Evolutionary conservation across 2,888 invertebrate species (phyloP).

Genomic region (Argynnis bischoffii): DNA sequence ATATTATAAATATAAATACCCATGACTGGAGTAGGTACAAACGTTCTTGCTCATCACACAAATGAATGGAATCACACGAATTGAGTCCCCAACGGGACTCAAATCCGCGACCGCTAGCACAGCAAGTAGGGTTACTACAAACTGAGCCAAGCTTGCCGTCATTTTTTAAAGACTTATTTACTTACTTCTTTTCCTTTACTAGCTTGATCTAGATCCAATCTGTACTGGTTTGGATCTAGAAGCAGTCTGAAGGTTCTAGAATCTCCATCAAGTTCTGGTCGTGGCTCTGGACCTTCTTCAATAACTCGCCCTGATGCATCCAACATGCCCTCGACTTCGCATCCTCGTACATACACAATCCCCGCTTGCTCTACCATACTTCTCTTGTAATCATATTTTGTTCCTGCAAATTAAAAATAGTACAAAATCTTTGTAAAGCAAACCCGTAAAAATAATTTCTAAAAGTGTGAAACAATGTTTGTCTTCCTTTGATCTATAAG

Average conservation of each 20-base stretch:
- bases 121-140: too few species aligned
- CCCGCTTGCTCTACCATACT: conserved; percentile 97
- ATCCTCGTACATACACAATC: conserved; percentile 95
- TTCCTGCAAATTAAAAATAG: conserved; percentile 70
- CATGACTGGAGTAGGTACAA: too few species aligned
- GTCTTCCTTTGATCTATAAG: too few species aligned
- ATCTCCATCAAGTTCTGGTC: conserved; percentile 93
- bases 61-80: too few species aligned
- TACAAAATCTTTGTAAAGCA: not conserved
- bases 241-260: conserved; percentile 95
- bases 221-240: conserved; percentile 98
- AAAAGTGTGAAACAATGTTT: too few species aligned
- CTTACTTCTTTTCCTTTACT: conserved; percentile 89
- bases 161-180: not conserved
- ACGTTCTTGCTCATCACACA: too few species aligned
- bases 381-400: conserved; percentile 90
- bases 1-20: too few species aligned
- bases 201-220: conserved; percentile 93
- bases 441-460: too few species aligned
- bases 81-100: too few species aligned
- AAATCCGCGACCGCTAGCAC: too few species aligned
- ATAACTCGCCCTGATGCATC: conserved; percentile 97
- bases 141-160: too few species aligned
- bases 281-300: conserved; percentile 96
- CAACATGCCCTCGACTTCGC: conserved; percentile 99